phyloP scores from a whole-genome alignment of 1,140 invertebrate genomes.

The Drosophila eugracilis region DNA sequence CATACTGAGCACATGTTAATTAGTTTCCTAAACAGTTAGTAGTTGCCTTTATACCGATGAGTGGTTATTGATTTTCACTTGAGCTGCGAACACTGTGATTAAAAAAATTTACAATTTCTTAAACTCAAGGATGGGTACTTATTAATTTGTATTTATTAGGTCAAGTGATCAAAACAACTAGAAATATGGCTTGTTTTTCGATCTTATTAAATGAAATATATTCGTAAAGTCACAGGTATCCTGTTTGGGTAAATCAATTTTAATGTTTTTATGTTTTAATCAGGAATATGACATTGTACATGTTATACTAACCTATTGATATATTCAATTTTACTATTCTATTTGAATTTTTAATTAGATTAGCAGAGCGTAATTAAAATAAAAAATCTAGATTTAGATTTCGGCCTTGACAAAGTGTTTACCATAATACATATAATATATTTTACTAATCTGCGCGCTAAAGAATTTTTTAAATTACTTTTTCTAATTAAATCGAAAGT shows the following conservation, averaged over 20 bases:
- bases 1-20: conserved; percentile 16
- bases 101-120: neutral
- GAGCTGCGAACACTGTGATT: neutral
- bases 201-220: too few species aligned
- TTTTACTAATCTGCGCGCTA: conserved; percentile 23
- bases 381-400: neutral
- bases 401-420: conserved; percentile 12
- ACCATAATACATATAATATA: neutral
- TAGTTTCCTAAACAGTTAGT: conserved; percentile 5
- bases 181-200: too few species aligned
- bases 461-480: conserved; percentile 31
- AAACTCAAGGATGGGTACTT: neutral
- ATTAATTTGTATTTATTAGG: neutral
- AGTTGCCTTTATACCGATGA: neutral
- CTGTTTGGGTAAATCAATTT: too few species aligned
- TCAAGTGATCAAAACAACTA: neutral
- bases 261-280: too few species aligned
- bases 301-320: too few species aligned
- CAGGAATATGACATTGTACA: too few species aligned
- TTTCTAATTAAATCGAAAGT: conserved; percentile 61
- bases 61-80: neutral
- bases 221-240: too few species aligned
- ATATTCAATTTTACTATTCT: too few species aligned
- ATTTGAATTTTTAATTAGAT: too few species aligned
- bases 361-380: neutral